Evolutionary conservation across 2,888 invertebrate genomes (phyloP), one percentile per base, ranked within the genome.

Genomic region (Drosophila paranaensis): DNA sequence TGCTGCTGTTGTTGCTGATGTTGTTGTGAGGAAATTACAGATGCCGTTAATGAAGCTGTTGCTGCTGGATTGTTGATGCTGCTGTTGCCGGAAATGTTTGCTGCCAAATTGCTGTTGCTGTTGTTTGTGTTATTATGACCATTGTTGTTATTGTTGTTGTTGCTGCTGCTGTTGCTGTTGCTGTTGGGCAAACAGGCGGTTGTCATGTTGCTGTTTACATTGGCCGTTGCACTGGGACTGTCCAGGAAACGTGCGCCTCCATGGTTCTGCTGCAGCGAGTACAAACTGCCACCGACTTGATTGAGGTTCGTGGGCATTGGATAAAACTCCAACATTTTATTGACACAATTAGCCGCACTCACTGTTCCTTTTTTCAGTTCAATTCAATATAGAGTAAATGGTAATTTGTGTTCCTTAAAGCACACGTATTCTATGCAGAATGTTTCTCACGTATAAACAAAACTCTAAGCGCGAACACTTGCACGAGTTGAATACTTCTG

Each of bases 311-410:
- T 92, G 73, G 93, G 92, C 91, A 92, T 91, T 75, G 92, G 92
- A 88, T 92, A 93, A 74, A 93, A 93, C 79, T 92, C 92, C 81
- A 92, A 90, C 92, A 92, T 92, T 88, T 83, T 90, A 74, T 76
- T 74, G 55, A 56, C 51, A 68, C 82, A 43, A 43, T 53, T 55
- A 33, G 35, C 43, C 40, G 57, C 64, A 58, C 37, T 33, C 61
- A 75, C 72, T 53, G 8, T 70, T 71, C 5, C 48, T n/a, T 46
- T 11, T 16, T 39, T 9, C 6, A 20, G 27, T 46, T 39, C 35
- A 72, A 20, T 70, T 45, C 16, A 6, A 33, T 11, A 54, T 48
- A 40, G 30, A 42, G 11, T 51, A 14, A 20, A 9, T 42, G 16
- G 6, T 1, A 30, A 33, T 20, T 10, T 42, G 33, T 35, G 27